Evolutionary conservation across 2,797 vertebrate species (phyloP), one percentile per base, ranked within the genome.

Genomic region (Macropodus opercularis): DNA sequence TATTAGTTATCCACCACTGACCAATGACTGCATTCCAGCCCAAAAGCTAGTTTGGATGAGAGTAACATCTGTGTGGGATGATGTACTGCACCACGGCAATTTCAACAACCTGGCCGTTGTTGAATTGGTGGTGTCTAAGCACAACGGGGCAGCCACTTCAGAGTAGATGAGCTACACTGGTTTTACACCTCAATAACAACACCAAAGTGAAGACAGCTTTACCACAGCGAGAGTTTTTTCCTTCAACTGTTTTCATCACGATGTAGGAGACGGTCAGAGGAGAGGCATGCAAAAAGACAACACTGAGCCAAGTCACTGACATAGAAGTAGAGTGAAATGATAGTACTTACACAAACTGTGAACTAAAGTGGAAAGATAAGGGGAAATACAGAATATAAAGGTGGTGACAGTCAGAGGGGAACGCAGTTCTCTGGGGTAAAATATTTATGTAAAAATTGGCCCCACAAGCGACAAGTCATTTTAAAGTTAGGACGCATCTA

Each of bases 321-420:
- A 90, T 47, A 80, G 82, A 90, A 90, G 80, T 84, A 88, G 85
- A 90, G 84, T 90, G 90, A 91, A 89, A 91, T 87, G 89, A 88
- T 86, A 88, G 91, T 94, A 94, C 93, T 94, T 94, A 94, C 93
- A 94, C 93, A 94, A 85, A 94, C 93, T 85, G 93, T 94, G 92
- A 94, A 94, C 93, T 94, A 87, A 93, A 93, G 91, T 89, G 85
- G 91, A 91, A 92, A 93, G 91, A 93, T 91, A 93, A 91, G 84
- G 87, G 90, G 89, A 86, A 90, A 94, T 93, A 93, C 91, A 94
- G 92, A 93, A 93, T 92, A 94, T 93, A 94, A 94, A 94, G 92
- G 93, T 92, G 93, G 88, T 91, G 87, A 92, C 85, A 90, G 87
- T 92, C 85, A 93, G 85, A 55, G 80, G 81, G 69, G 66, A 59